These are phyloP conservation scores for Exocentrus adspersus DNA, from an alignment of 2,888 invertebrate species.

Conservation along the genomic window DNA sequence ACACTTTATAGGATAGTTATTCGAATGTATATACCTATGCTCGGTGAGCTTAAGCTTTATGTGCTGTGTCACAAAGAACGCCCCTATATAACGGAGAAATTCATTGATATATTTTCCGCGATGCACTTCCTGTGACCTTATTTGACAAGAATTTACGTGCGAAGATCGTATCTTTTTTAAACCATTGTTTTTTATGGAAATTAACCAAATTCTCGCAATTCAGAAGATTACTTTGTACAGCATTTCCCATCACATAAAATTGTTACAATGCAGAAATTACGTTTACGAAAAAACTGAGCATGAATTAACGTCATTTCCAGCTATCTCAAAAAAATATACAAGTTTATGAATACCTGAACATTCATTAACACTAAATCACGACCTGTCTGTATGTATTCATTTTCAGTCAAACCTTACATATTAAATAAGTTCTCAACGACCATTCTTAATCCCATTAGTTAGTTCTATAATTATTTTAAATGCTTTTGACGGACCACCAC, in stretches of 20 bases:
- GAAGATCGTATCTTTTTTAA: not conserved
- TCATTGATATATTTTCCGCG: conserved; percentile 1
- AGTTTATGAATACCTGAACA: not conserved
- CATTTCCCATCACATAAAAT: too few relatives aligned
- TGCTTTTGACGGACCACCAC: not conserved
- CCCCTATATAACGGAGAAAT: not conserved
- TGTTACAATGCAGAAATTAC: too few relatives aligned
- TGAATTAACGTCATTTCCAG: too few relatives aligned
- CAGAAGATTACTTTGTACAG: too few relatives aligned
- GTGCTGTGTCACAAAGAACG: conserved; percentile 1
- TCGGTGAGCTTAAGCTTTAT: not conserved
- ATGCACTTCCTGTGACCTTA: not conserved
- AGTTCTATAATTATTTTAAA: not conserved
- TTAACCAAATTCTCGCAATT: not conserved
- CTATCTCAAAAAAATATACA: too few relatives aligned
- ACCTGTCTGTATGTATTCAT: not conserved
- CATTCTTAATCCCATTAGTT: not conserved
- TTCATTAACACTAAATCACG: not conserved
- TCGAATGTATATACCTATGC: conserved; percentile 6
- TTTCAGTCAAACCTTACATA: not conserved
- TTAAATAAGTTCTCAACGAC: not conserved
- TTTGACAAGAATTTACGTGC: not conserved
- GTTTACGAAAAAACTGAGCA: too few relatives aligned
- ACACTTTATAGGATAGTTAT: conserved; percentile 20
- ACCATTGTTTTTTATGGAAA: not conserved